phyloP scores from a whole-genome alignment of 2,888 invertebrate species.

The Cataglyphis cursor region DNA sequence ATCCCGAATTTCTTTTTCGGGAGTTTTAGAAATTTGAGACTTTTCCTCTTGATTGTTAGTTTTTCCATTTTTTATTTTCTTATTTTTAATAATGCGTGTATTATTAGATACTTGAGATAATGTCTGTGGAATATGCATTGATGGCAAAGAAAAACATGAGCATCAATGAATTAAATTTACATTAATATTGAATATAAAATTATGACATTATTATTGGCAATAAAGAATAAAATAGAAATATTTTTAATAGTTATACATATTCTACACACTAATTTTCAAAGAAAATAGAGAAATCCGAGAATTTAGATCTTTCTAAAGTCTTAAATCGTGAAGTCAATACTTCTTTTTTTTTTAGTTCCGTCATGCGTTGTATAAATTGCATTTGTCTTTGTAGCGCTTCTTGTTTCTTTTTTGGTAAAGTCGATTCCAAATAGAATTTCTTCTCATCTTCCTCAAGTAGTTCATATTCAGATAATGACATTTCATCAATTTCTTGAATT shows the following conservation, averaged over 20 bases:
- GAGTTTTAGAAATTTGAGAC: conserved; percentile 44
- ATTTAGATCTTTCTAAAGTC: background rate
- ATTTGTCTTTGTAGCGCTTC: conserved; percentile 67
- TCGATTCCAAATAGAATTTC: conserved; percentile 69
- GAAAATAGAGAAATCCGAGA: conserved; percentile 8
- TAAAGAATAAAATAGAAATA: background rate
- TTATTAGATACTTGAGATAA: background rate
- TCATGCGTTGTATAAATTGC: conserved; percentile 64
- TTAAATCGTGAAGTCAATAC: conserved; percentile 17
- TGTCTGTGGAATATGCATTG: background rate
- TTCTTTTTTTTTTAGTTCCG: conserved; percentile 57
- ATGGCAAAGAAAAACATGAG: background rate
- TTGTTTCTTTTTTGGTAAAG: conserved; percentile 69
- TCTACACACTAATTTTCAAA: background rate
- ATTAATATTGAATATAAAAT: conserved; percentile 19
- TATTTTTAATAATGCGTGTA: background rate
- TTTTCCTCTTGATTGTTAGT: conserved; percentile 38
- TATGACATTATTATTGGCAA: background rate
- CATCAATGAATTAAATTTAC: background rate
- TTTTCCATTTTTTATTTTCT: background rate
- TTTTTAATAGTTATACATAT: background rate
- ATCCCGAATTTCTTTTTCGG: conserved; percentile 50
- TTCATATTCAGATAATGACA: conserved; percentile 78
- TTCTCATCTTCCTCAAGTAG: conserved; percentile 75
- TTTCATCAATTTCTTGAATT: conserved; percentile 74